A percentile compares a stretch with the other conserved stretches of the same genome.
phyloP scores from a whole-genome alignment of 2,888 invertebrate species.

The Eilema sororculum region DNA sequence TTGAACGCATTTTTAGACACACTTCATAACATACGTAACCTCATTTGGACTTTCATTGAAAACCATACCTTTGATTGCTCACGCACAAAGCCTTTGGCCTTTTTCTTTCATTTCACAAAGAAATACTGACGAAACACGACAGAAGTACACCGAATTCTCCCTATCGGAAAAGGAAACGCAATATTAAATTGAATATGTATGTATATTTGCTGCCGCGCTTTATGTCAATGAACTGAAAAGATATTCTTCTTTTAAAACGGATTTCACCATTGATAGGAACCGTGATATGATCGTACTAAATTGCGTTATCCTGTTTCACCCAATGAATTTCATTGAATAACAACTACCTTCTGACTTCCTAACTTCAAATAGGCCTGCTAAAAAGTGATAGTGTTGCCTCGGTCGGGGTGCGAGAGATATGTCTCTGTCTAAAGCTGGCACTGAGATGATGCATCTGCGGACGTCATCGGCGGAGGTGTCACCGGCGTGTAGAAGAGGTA shows the following conservation, averaged over 20 bases:
- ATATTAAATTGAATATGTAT: background rate
- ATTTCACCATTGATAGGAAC: background rate
- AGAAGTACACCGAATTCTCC: constrained; percentile 20
- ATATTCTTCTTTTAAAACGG: background rate
- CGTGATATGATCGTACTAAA: background rate
- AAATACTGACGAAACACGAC: constrained; percentile 18
- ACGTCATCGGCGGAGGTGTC: no score
- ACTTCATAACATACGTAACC: constrained; percentile 34
- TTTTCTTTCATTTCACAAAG: constrained; percentile 25
- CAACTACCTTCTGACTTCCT: no score
- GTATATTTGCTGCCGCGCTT: background rate
- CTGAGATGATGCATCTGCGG: no score
- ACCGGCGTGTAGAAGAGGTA: no score
- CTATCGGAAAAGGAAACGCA: background rate
- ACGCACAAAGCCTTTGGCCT: constrained; percentile 49
- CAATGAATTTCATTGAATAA: no score
- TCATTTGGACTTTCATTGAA: constrained; percentile 41
- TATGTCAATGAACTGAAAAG: background rate
- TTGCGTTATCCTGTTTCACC: no score
- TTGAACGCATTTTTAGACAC: constrained; percentile 10
- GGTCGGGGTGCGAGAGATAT: no score
- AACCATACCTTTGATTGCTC: constrained; percentile 58
- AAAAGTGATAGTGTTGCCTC: no score
- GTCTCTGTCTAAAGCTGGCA: no score
- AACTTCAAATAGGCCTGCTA: no score